phyloP scores from a whole-genome alignment of 2,888 invertebrate genomes.

The Napeogenes inachia region DNA sequence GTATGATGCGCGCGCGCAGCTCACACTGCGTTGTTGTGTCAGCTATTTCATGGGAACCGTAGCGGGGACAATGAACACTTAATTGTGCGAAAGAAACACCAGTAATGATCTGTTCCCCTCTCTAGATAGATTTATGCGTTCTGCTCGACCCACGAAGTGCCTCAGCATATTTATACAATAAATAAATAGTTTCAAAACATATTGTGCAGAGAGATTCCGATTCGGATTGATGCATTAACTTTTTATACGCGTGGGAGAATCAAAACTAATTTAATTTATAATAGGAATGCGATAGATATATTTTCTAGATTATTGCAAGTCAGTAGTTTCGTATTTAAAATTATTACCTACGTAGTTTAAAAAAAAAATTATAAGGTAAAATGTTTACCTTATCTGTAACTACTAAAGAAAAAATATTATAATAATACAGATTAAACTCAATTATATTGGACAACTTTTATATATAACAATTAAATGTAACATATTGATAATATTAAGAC shows the following conservation, averaged over 20 bases:
- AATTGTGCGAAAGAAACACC: conserved; percentile 72
- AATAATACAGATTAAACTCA: too few relatives aligned
- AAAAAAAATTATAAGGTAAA: too few relatives aligned
- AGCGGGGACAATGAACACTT: conserved; percentile 64
- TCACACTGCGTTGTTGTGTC: conserved; percentile 39
- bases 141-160: conserved; percentile 61
- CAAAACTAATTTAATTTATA: conserved; percentile 10
- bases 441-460: too few relatives aligned
- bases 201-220: conserved; percentile 54
- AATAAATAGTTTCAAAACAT: conserved; percentile 69
- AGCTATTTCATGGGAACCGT: conserved; percentile 72
- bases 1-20: conserved; percentile 53
- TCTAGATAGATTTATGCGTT: conserved; percentile 57
- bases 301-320: too few relatives aligned
- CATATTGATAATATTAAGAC: too few relatives aligned
- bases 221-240: conserved; percentile 53
- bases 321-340: too few relatives aligned
- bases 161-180: conserved; percentile 60
- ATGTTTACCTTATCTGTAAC: too few relatives aligned
- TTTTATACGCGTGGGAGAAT: conserved; percentile 60
- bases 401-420: too few relatives aligned
- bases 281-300: not conserved
- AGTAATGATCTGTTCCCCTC: conserved; percentile 60
- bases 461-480: too few relatives aligned
- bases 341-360: too few relatives aligned